Evolutionary conservation across 2,888 invertebrate species (phyloP).

Genomic region (Urechis unicinctus): DNA sequence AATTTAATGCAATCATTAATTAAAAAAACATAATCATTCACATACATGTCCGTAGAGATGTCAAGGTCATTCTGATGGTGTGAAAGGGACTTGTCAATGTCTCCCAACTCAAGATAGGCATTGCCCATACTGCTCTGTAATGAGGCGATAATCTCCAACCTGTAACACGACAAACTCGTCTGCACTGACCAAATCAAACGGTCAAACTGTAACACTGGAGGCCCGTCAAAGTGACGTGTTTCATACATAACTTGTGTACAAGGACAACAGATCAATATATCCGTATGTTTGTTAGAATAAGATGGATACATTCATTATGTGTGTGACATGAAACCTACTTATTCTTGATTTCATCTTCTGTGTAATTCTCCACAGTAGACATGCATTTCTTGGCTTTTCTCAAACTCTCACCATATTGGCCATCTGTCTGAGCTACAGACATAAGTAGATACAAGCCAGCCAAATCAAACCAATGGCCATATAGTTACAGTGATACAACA

Average conservation of each 20-base stretch:
- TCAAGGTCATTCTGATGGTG: not conserved
- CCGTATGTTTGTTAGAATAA: too few species aligned
- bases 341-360: constrained; percentile 35
- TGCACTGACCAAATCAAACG: too few species aligned
- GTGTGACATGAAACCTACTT: constrained; percentile 21
- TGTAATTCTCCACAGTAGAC: constrained; percentile 30
- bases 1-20: not conserved
- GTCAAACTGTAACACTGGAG: too few species aligned
- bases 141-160: constrained; percentile 34
- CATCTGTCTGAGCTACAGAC: constrained; percentile 30
- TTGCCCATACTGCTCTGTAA: constrained; percentile 44
- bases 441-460: too few species aligned
- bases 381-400: constrained; percentile 34
- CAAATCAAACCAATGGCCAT: too few species aligned
- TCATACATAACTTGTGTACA: too few species aligned
- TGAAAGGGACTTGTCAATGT: not conserved
- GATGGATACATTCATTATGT: too few species aligned
- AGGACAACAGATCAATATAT: too few species aligned
- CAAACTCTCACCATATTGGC: constrained; percentile 33
- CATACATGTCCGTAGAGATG: not conserved
- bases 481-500: too few species aligned
- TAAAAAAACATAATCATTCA: too few species aligned
- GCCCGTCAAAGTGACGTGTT: too few species aligned
- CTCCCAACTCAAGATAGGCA: constrained; percentile 38
- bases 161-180: too few species aligned